These are phyloP conservation scores for fruit fly (Drosophila melanogaster) DNA, from an alignment of 1,140 invertebrate species.

Conservation along the genomic window Release_6_plus_ISO1_MT NT_037436.4:9245501-9246000, in stretches of 20 bases:
- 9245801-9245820: constrained; percentile 24
- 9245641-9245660: not conserved
- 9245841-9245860: constrained; percentile 73
- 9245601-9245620: not conserved
- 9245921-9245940: constrained; percentile 1
- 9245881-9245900: constrained; percentile 19
- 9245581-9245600: constrained; percentile 10
- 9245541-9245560: constrained; percentile 6
- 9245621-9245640: constrained; percentile 15
- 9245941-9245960: not conserved
- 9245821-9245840: constrained; percentile 59
- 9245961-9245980: constrained; percentile 7
- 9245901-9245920: too few relatives aligned
- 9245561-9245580: constrained; percentile 1
- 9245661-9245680: not conserved
- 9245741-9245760: constrained; percentile 53
- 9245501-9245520: constrained; percentile 63
- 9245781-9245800: constrained; percentile 29
- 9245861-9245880: constrained; percentile 35
- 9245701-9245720: constrained; percentile 19
- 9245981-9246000: constrained; percentile 54
- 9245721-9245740: constrained; percentile 52
- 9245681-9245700: constrained; percentile 28
- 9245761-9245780: constrained; percentile 35
- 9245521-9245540: constrained; percentile 22